Conservation (phyloP, 1,140 invertebrate species). For the Drosophila yakuba region DNA sequence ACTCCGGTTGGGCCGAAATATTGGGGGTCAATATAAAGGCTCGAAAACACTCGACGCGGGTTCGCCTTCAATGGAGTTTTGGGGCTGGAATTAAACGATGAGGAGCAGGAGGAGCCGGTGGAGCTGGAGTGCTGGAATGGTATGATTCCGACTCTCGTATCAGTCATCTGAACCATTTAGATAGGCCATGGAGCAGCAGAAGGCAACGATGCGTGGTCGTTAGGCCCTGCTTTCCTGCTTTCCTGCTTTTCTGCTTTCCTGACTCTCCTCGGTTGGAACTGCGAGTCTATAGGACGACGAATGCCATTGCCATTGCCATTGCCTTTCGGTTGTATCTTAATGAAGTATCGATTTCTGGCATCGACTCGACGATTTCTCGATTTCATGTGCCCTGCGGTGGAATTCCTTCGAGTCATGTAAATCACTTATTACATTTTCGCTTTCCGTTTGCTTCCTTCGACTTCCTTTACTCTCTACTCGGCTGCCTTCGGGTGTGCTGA, state of each 20-base stretch:
- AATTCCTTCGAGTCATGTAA: constrained; percentile 82
- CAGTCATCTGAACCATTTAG: constrained; percentile 72
- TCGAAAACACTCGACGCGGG: constrained; percentile 15
- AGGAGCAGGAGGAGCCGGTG: not conserved
- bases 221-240: constrained; percentile 38
- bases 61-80: constrained; percentile 29
- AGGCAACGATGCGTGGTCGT: constrained; percentile 57
- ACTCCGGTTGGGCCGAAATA: constrained; percentile 35
- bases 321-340: constrained; percentile 64
- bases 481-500: constrained; percentile 35
- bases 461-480: not conserved
- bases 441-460: constrained; percentile 20
- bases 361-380: constrained; percentile 56
- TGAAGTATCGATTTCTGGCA: constrained; percentile 79
- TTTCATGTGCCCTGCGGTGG: constrained; percentile 66
- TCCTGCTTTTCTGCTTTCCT: constrained; percentile 17
- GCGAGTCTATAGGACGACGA: not conserved
- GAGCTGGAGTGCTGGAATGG: constrained; percentile 16
- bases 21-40: constrained; percentile 62
- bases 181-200: constrained; percentile 53
- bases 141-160: constrained; percentile 64
- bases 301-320: constrained; percentile 4
- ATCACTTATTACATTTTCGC: constrained; percentile 79
- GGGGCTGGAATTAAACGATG: not conserved
- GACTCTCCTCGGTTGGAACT: not conserved